phyloP scores from a whole-genome alignment of 2,888 invertebrate genomes.

The Lepidonotus clava region DNA sequence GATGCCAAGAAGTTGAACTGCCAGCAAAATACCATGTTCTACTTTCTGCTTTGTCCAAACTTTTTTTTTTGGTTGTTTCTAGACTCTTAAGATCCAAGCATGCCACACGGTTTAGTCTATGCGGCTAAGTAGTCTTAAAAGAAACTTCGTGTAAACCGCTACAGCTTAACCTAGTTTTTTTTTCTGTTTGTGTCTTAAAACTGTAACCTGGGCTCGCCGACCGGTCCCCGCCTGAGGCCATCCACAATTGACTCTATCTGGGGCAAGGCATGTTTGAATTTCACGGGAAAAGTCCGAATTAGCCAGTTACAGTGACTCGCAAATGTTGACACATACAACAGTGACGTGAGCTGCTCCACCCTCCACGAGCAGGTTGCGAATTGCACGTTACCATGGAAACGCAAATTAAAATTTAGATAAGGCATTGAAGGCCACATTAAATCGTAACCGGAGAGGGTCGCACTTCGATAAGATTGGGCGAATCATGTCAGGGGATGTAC shows the following conservation, averaged over 20 bases:
- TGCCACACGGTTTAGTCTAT: no score
- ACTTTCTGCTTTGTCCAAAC: no score
- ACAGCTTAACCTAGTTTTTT: slow-evolving; percentile 3
- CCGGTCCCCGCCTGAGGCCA: background rate
- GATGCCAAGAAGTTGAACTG: no score
- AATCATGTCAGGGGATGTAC: background rate
- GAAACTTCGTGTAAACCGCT: no score
- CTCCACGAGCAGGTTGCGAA: slow-evolving; percentile 10
- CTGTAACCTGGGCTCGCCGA: background rate
- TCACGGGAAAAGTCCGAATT: background rate
- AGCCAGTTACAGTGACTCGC: background rate
- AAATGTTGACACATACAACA: background rate
- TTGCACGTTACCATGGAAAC: slow-evolving; percentile 69
- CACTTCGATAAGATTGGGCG: background rate
- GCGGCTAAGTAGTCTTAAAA: no score
- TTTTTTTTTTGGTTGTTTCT: no score
- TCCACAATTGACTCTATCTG: slow-evolving; percentile 1
- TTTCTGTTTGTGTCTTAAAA: background rate
- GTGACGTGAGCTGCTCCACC: no score
- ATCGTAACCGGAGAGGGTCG: slow-evolving; percentile 60
- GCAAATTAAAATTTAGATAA: slow-evolving; percentile 73
- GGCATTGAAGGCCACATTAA: slow-evolving; percentile 69
- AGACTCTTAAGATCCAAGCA: no score
- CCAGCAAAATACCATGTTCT: background rate
- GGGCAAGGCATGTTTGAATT: background rate